Evolutionary conservation across 2,888 invertebrate genomes (phyloP).

Genomic region (Lamellibrachia satsuma): DNA sequence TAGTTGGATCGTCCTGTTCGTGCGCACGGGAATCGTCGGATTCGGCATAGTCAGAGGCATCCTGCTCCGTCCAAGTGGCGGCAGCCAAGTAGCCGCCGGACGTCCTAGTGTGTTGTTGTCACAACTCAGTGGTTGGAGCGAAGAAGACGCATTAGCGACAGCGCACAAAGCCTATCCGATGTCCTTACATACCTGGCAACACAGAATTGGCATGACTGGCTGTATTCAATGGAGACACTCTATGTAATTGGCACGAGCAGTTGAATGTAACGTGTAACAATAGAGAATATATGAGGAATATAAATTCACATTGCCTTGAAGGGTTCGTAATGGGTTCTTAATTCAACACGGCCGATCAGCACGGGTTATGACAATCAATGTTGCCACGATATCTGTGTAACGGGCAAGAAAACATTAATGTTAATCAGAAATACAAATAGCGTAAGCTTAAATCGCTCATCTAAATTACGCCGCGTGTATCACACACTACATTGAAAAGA

Average conservation of each 20-base stretch:
- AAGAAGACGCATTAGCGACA: neutral
- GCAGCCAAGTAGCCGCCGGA: neutral
- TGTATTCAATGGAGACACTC: neutral
- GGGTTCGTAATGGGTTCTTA: neutral
- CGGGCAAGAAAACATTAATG: neutral
- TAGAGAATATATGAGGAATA: neutral
- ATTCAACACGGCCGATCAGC: neutral
- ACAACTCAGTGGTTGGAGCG: neutral
- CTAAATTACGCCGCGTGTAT: neutral
- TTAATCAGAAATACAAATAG: neutral
- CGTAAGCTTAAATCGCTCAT: neutral
- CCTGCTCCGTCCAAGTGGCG: neutral
- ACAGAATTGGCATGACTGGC: neutral
- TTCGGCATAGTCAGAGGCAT: neutral
- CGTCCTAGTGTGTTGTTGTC: neutral
- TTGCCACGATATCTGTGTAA: neutral
- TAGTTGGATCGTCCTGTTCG: conserved; percentile 19
- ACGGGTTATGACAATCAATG: neutral
- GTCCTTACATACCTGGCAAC: neutral
- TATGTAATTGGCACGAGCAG: neutral
- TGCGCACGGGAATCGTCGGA: neutral
- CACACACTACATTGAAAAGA: too few relatives aligned
- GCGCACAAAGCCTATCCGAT: neutral
- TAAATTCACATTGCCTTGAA: neutral
- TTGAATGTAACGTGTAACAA: neutral